Evolutionary conservation across 1,140 invertebrate genomes (phyloP).

Genomic region (Brachionus paranguensis): DNA sequence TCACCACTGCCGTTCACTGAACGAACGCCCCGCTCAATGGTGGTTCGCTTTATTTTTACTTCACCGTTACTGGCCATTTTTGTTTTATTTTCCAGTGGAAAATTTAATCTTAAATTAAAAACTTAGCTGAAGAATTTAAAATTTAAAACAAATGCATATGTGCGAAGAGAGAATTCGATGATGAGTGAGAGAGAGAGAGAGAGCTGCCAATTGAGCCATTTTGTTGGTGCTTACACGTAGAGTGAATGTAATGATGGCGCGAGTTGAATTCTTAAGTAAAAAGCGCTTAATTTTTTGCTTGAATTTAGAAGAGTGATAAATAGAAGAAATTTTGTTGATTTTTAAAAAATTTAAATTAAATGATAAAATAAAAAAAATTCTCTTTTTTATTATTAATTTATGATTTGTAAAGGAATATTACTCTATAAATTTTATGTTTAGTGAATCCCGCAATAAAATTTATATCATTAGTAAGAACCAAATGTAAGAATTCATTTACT

Average conservation of each 20-base stretch:
- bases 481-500: neutral
- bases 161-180: neutral
- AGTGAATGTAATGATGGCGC: neutral
- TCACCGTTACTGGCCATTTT: constrained; percentile 3
- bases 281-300: neutral
- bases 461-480: neutral
- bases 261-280: neutral
- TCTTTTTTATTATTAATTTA: neutral
- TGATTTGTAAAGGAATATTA: neutral
- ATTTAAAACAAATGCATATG: neutral
- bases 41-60: neutral
- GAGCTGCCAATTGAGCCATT: neutral
- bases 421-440: neutral
- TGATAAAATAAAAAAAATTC: neutral
- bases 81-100: neutral
- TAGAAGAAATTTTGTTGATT: neutral
- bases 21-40: constrained; percentile 7
- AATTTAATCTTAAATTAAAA: neutral
- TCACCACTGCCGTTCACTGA: constrained; percentile 4
- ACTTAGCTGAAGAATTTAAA: neutral
- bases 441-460: neutral
- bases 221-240: neutral
- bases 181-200: neutral
- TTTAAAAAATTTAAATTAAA: neutral
- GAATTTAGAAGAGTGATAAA: neutral